Conservation (phyloP, 2,888 invertebrate species). For the Amphiduros pacificus region DNA sequence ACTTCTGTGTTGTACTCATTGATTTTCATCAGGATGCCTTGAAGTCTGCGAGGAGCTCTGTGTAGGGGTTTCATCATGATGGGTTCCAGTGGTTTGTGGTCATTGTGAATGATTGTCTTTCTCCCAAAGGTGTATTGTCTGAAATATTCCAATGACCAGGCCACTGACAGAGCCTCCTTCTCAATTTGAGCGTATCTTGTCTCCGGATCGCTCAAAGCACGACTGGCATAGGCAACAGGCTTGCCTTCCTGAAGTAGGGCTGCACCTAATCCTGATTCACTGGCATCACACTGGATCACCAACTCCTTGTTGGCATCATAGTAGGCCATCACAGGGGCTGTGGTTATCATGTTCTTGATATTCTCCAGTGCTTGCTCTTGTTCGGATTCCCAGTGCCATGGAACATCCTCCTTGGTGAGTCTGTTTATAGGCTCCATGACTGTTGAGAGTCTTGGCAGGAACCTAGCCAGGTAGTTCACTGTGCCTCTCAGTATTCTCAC, state of each 20-base stretch:
- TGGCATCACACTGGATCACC: background rate
- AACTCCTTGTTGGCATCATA: background rate
- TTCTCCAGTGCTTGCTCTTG: background rate
- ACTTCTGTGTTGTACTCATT: background rate
- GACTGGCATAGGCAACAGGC: background rate
- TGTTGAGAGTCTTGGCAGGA: slow-evolving; percentile 23
- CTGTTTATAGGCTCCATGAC: slow-evolving; percentile 20
- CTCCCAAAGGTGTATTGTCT: background rate
- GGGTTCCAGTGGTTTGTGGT: background rate
- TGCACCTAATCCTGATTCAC: background rate
- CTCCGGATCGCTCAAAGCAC: background rate
- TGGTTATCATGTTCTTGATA: background rate
- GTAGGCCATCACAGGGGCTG: background rate
- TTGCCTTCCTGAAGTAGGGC: background rate
- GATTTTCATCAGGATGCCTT: background rate
- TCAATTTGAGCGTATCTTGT: background rate
- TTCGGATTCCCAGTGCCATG: slow-evolving; percentile 17
- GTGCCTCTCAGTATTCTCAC: slow-evolving; percentile 29
- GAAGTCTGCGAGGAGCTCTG: background rate
- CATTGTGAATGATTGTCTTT: background rate
- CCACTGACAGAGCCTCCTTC: slow-evolving; percentile 14
- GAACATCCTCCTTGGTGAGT: slow-evolving; percentile 2
- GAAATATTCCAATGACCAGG: slow-evolving; percentile 23
- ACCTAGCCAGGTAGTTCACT: slow-evolving; percentile 20
- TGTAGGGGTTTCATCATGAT: slow-evolving; percentile 7